Evolutionary conservation across 2,888 invertebrate species (phyloP), one percentile per base, ranked within the genome.

Genomic region (Charanyca ferruginea): DNA sequence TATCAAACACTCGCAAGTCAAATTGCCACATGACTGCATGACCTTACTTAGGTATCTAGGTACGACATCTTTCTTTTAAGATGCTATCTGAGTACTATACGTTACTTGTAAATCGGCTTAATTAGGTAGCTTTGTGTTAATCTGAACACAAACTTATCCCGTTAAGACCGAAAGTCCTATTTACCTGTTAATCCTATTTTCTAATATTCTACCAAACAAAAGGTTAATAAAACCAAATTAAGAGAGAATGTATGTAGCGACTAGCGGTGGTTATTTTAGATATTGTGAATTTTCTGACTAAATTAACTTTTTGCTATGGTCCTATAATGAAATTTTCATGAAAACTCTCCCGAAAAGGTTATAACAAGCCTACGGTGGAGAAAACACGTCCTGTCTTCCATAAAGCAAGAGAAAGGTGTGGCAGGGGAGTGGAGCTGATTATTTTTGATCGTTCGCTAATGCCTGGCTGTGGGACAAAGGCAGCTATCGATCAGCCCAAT

Each of bases 401-500:
- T 75, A 74, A 80, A 72, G 72, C 54, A 72, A 55, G 60, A 53
- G 62, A 67, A 80, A 80, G 76, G 60, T 73, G 79, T 53, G 79
- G 75, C 63, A 45, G 58, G 64, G 64, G 67, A 55, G 57, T 28
- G 55, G 63, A 66, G 45, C 82, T 81, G 73, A 82, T 82, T 83
- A 83, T 82, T 83, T 87, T 88, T 88, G 88, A 88, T 87, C 85
- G 87, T 77, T 73, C 86, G 86, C 85, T 89, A 89, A 90, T 90
- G 89, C 82, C 75, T 68, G 80, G 77, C 72, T 66, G 54, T 60
- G 66, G 80, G 84, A 91, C 90, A 91, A 90, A 89, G 82, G 87
- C 83, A 59, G 72, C 84, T 84, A 91, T 91, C 90, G 91, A 92
- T 90, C 88, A 89, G 87, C 84, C 86, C 84, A 86, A 89, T 88